Conservation (phyloP, 2,888 invertebrate species). For the Didymodactylos carnosus region DNA sequence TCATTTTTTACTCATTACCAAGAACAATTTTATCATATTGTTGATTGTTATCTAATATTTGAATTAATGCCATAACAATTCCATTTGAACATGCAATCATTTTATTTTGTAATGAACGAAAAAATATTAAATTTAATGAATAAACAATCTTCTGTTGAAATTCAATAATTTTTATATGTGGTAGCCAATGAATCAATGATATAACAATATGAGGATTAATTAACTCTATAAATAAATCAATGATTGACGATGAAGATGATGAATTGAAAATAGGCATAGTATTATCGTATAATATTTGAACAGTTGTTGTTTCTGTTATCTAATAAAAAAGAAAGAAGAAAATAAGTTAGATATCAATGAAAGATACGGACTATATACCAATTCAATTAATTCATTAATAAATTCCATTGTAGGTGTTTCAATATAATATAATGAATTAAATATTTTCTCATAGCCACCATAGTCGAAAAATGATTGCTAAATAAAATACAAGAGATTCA, state of each 20-base stretch:
- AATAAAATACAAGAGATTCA: too few species aligned
- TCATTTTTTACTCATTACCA: too few species aligned
- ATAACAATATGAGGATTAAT: background rate
- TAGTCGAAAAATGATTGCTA: background rate
- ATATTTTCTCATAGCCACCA: background rate
- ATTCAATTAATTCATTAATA: background rate
- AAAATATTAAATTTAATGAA: background rate
- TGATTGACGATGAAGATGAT: too few species aligned
- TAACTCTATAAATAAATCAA: background rate
- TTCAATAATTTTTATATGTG: background rate
- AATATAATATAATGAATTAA: background rate
- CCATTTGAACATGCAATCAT: background rate
- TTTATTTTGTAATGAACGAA: background rate
- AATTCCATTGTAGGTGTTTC: background rate
- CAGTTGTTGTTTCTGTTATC: background rate
- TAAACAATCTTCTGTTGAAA: background rate
- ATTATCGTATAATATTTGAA: background rate
- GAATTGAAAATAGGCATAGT: too few species aligned
- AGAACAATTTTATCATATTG: background rate
- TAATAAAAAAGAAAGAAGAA: too few species aligned
- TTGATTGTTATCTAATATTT: background rate
- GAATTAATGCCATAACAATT: background rate
- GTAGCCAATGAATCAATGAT: background rate
- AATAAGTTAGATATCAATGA: too few species aligned
- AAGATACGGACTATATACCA: too few species aligned